These are phyloP conservation scores for Chauna torquata DNA, from an alignment of 2,113 vertebrate species.

Conservation along the genomic window DNA sequence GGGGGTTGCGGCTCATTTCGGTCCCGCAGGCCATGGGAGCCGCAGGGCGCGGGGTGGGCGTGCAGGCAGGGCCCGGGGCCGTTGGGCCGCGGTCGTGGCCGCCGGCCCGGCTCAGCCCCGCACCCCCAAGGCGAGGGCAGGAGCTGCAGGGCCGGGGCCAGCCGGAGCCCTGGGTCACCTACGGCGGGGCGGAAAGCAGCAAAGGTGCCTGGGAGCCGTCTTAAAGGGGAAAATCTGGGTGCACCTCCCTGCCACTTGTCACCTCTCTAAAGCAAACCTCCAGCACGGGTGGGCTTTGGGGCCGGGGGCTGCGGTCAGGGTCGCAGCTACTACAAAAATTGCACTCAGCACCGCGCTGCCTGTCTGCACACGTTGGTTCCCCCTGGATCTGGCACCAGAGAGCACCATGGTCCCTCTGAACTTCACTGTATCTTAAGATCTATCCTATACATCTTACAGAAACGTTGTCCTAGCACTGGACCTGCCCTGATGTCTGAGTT, in stretches of 20 bases:
- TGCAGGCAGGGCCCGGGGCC: not conserved
- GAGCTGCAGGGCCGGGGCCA: not conserved
- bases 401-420: not conserved
- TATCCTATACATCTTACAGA: not conserved
- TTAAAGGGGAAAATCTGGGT: not conserved
- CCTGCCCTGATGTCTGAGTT: not conserved
- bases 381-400: not conserved
- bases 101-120: rapidly evolving
- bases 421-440: not conserved
- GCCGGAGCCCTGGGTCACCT: not conserved
- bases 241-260: not conserved
- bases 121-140: not conserved
- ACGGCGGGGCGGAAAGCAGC: not conserved
- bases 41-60: rapidly evolving
- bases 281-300: not conserved
- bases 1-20: rapidly evolving
- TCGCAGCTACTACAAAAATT: not conserved
- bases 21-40: not conserved
- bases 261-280: not conserved
- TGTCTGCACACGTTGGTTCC: not conserved
- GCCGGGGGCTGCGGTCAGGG: not conserved
- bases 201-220: not conserved
- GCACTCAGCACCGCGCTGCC: not conserved
- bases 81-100: not conserved
- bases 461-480: not conserved